phyloP scores from a whole-genome alignment of 2,797 vertebrate genomes.

The Alexandromys oeconomus region DNA sequence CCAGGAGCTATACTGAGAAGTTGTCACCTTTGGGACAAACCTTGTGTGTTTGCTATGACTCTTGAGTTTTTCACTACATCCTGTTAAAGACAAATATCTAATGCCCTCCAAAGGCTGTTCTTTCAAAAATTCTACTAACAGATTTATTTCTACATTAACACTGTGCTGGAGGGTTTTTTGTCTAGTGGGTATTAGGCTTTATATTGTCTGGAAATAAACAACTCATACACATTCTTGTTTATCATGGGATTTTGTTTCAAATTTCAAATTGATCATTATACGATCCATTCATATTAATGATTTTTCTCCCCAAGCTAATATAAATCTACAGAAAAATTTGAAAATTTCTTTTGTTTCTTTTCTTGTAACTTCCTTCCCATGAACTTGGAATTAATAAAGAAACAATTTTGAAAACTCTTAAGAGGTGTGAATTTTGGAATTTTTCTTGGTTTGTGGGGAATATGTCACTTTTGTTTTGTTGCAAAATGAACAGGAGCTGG shows the following conservation, averaged over 20 bases:
- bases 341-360: constrained; percentile 19
- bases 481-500: background rate
- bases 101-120: background rate
- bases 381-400: background rate
- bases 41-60: constrained; percentile 17
- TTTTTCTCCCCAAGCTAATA: constrained; percentile 8
- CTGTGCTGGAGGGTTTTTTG: background rate
- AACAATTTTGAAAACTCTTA: background rate
- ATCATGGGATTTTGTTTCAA: background rate
- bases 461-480: background rate
- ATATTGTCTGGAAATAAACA: constrained; percentile 41
- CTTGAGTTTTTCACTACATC: constrained; percentile 15
- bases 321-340: constrained; percentile 34
- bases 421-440: background rate
- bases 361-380: constrained; percentile 6
- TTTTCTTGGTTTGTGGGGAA: background rate
- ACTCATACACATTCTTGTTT: background rate
- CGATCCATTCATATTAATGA: background rate
- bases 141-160: constrained; percentile 28
- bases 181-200: constrained; percentile 24
- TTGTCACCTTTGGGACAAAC: constrained; percentile 42
- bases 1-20: constrained; percentile 48
- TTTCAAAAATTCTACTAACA: constrained; percentile 44
- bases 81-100: background rate
- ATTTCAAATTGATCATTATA: constrained; percentile 12